A percentile compares a stretch with the other conserved stretches of the same genome.
These are phyloP conservation scores for Philypnodon macrostomus DNA, from an alignment of 2,797 vertebrate species.

Conservation along the genomic window DNA sequence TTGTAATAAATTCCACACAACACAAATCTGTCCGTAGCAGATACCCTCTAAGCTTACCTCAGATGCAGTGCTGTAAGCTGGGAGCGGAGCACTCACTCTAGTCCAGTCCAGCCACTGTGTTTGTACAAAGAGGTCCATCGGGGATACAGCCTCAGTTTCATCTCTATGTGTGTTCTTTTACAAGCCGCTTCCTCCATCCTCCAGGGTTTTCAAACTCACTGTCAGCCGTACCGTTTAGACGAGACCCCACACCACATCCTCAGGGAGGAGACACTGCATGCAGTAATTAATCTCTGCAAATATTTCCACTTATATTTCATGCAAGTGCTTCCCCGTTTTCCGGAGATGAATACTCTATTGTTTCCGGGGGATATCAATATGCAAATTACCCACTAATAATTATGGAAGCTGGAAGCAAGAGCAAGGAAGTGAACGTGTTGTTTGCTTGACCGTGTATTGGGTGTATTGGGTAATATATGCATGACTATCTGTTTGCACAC, in stretches of 20 bases:
- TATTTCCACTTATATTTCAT: conserved; percentile 28
- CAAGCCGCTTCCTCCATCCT: conserved; percentile 31
- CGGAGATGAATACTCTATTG: conserved; percentile 28
- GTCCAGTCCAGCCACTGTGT: conserved; percentile 25
- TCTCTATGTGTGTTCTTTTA: conserved; percentile 31
- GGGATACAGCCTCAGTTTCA: conserved; percentile 13
- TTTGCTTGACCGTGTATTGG: not conserved
- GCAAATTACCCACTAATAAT: conserved; percentile 35
- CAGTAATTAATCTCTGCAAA: conserved; percentile 47
- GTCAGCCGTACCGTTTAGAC: conserved; percentile 27
- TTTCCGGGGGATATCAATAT: conserved; percentile 36
- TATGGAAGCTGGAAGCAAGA: conserved; percentile 19
- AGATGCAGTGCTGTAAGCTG: too few relatives aligned
- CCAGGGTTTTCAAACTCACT: conserved; percentile 8
- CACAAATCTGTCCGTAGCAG: not conserved
- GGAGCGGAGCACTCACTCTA: conserved; percentile 28
- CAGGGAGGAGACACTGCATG: conserved; percentile 20
- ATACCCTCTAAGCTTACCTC: too few relatives aligned
- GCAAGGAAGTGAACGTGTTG: conserved; percentile 12
- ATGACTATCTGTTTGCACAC: not conserved
- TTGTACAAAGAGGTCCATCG: conserved; percentile 33
- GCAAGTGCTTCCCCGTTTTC: conserved; percentile 22
- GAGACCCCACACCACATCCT: conserved; percentile 19
- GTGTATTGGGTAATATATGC: not conserved
- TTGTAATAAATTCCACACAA: not conserved